A percentile compares a stretch with the other conserved stretches of the same genome.
Evolutionary conservation across 2,797 vertebrate genomes (phyloP).

Genomic region (Rachycentron canadum): DNA sequence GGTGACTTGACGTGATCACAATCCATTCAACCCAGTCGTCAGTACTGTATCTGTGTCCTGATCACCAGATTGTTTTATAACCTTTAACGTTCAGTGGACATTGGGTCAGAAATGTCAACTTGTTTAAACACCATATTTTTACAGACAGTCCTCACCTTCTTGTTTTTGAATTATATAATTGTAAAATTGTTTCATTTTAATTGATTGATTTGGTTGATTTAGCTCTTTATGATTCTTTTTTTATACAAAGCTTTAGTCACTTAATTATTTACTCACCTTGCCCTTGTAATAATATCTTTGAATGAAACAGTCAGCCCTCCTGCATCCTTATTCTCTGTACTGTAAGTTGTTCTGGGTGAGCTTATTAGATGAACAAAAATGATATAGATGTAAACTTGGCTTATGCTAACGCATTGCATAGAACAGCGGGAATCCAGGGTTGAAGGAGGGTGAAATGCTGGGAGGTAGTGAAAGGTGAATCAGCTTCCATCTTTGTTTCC

Average conservation of each 20-base stretch:
- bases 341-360: background rate
- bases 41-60: background rate
- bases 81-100: background rate
- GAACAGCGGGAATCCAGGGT: slow-evolving; percentile 59
- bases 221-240: background rate
- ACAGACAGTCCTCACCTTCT: background rate
- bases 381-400: slow-evolving; percentile 38
- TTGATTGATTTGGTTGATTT: slow-evolving; percentile 1
- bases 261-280: background rate
- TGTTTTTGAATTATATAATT: background rate
- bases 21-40: background rate
- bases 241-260: background rate
- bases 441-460: slow-evolving; percentile 61
- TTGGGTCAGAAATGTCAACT: background rate
- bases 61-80: background rate
- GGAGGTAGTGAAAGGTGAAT: slow-evolving; percentile 75
- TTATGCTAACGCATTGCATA: slow-evolving; percentile 43
- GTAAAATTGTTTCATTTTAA: background rate
- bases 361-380: slow-evolving; percentile 23
- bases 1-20: background rate
- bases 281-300: slow-evolving; percentile 11
- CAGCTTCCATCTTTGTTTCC: slow-evolving; percentile 78
- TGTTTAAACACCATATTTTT: slow-evolving; percentile 11
- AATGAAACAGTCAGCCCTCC: background rate
- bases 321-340: background rate